Base-by-base conservation (phyloP, 2,888 invertebrate species). In the Ethmia dodecea region DNA sequence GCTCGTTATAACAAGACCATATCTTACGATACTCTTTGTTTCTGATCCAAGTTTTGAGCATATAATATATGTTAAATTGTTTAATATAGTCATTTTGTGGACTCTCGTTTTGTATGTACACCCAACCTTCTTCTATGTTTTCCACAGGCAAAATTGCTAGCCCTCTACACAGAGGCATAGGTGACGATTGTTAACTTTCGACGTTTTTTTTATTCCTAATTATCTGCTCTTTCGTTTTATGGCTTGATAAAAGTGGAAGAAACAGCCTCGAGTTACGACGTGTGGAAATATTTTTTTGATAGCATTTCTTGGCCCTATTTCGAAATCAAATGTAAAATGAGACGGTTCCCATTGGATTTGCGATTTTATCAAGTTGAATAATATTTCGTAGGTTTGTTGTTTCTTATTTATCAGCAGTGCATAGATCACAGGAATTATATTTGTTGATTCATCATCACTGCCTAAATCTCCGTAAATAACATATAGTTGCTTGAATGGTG, bases 401-500 rank as follows among this genome's bases (percentile, higher is more conserved):
- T 25, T 26, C 13, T 31, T 31, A 27, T 35, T 18, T 31, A 13
- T 2, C 20, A 35, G 31, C 26, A 35, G 20, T 3, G 35, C 31
- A 26, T 35, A 35, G 16, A 18, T 20, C 29, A 35, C 8, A 30
- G 30, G 35, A 16, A 35, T 31, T 30, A 35, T 31, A 30, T 30
- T 35, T 13, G 31, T 31, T 5, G 30, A 31, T 18, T 31, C 26
- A 11, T 35, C 27, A 13, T 16, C 31, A 31, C 35, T 35, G 11
- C 35, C 35, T 11, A 31, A 31, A 31, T 35, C 30, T 14, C 35
- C 35, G 31, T 26, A 31, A 16, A 35, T 26, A 10, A 31, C 31
- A 31, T 36, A 35, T 2, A 31, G 31, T 22, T 36, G 35, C 14
- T 30, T 9, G 27, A 35, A 35, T 24, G 35, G 35, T 27, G 30